phyloP scores from a whole-genome alignment of 1,140 invertebrate genomes.

The Camponotus floridanus region DNA sequence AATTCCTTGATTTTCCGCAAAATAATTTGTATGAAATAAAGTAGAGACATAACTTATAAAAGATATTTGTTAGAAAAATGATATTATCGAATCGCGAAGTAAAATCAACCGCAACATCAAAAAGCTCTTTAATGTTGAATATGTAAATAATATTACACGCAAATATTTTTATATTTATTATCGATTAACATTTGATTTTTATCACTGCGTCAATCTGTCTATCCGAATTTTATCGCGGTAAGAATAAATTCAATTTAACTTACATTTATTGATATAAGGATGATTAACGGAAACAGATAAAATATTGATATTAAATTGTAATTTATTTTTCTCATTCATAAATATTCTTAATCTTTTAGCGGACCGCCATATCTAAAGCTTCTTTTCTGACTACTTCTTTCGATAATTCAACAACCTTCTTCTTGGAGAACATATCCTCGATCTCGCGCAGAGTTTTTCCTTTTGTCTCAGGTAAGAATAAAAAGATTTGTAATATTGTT shows the following conservation, averaged over 20 bases:
- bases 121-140: background rate
- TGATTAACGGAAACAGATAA: background rate
- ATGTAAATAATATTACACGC: constrained; percentile 11
- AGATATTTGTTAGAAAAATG: background rate
- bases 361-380: background rate
- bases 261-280: background rate
- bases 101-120: background rate
- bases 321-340: background rate
- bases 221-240: background rate
- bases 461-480: constrained; percentile 93
- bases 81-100: background rate
- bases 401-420: constrained; percentile 1
- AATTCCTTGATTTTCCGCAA: background rate
- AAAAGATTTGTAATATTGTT: constrained; percentile 66
- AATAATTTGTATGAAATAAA: constrained; percentile 2
- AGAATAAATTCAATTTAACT: background rate
- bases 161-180: background rate
- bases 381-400: background rate
- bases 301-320: background rate
- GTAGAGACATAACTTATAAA: background rate
- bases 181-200: background rate
- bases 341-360: background rate
- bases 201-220: background rate
- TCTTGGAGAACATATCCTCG: constrained; percentile 86
- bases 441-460: constrained; percentile 92